A percentile compares a stretch with the other conserved stretches of the same genome.
Evolutionary conservation across 2,888 invertebrate species (phyloP).

Genomic region (Acleris literana): DNA sequence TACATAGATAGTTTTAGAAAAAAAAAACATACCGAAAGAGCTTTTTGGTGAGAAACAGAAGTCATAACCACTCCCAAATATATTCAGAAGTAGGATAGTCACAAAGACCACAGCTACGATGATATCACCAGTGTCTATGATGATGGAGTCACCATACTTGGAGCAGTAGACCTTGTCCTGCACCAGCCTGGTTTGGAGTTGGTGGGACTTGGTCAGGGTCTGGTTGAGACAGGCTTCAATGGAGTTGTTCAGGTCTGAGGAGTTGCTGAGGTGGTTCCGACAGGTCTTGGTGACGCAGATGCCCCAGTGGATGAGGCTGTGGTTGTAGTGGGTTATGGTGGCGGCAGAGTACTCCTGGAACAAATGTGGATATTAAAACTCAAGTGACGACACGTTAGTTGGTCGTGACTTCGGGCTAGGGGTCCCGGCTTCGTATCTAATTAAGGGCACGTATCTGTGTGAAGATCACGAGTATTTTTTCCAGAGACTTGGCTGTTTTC

Average conservation of each 20-base stretch:
- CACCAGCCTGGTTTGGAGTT: conserved; percentile 40
- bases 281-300: conserved; percentile 33
- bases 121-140: conserved; percentile 36
- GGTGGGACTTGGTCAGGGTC: conserved; percentile 41
- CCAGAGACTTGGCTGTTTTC: too few relatives aligned
- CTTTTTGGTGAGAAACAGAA: conserved; percentile 19
- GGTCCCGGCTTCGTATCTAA: too few relatives aligned
- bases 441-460: too few relatives aligned
- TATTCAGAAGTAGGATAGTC: conserved; percentile 44
- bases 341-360: conserved; percentile 35
- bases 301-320: conserved; percentile 31
- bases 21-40: conserved; percentile 3
- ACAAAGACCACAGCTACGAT: conserved; percentile 40
- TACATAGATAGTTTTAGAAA: neutral
- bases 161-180: conserved; percentile 31
- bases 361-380: neutral
- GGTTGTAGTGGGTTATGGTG: conserved; percentile 33
- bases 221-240: conserved; percentile 39
- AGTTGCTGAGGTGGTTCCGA: neutral
- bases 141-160: conserved; percentile 3
- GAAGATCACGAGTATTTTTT: too few relatives aligned
- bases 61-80: conserved; percentile 43
- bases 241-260: conserved; percentile 8
- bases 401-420: neutral
- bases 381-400: neutral